Conservation (phyloP, 2,113 vertebrate genomes). For the Sylvicapra grimmia region DNA sequence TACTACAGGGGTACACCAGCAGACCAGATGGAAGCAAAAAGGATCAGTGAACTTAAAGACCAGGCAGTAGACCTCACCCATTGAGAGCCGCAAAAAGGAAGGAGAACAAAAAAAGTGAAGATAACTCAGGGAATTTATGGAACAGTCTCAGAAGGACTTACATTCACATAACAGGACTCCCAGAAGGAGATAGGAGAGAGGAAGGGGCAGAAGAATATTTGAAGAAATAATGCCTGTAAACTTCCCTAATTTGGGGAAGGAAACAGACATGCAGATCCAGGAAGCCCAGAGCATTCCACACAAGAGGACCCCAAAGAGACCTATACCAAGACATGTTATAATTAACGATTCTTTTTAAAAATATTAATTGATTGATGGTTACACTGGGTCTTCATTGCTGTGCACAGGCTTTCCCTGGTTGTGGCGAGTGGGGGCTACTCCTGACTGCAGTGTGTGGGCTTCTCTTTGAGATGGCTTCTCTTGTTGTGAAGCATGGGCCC, state of each 20-base stretch:
- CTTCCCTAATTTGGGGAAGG: neutral
- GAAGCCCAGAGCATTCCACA: neutral
- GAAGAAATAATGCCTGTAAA: neutral
- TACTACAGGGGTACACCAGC: neutral
- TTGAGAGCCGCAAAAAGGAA: neutral
- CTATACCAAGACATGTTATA: neutral
- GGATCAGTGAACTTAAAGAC: neutral
- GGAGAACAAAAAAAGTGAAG: neutral
- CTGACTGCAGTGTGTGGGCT: neutral
- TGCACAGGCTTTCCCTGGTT: neutral
- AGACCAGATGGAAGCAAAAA: neutral
- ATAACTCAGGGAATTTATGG: neutral
- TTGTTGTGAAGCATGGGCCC: neutral
- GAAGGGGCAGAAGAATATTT: neutral
- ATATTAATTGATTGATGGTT: neutral
- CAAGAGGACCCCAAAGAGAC: neutral
- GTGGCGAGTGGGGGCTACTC: neutral
- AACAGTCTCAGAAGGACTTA: neutral
- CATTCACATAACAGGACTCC: neutral
- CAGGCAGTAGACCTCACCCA: neutral
- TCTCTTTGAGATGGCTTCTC: neutral
- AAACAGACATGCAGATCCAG: neutral
- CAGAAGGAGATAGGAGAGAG: neutral
- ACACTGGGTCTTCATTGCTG: neutral
- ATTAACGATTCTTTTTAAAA: neutral